These are phyloP conservation scores for Drosophila infuscata DNA, from an alignment of 2,888 invertebrate species.

Conservation along the genomic window DNA sequence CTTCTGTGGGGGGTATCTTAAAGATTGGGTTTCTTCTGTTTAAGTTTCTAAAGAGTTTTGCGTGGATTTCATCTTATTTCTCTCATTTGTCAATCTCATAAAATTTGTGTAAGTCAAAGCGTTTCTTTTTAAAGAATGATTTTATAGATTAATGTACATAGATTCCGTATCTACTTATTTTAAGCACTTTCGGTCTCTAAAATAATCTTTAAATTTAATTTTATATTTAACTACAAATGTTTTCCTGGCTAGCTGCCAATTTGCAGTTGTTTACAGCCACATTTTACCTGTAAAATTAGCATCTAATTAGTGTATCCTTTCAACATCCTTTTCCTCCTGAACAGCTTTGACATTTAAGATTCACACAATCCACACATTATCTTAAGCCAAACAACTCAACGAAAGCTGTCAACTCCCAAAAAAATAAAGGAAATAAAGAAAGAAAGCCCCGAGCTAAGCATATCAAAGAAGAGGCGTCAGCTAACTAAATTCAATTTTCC, in stretches of 20 bases:
- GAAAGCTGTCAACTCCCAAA: slow-evolving; percentile 27
- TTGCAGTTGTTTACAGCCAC: not conserved
- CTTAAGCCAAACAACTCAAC: slow-evolving; percentile 17
- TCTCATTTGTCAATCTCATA: not conserved
- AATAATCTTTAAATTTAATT: not conserved
- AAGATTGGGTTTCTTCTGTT: not conserved
- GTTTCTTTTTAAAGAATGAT: not conserved
- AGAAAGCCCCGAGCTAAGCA: not conserved
- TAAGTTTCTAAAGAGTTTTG: not conserved
- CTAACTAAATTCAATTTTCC: slow-evolving; percentile 11
- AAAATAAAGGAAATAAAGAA: not conserved
- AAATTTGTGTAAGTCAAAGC: too few species aligned
- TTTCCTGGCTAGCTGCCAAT: not conserved
- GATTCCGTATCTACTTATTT: not conserved
- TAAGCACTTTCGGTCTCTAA: not conserved
- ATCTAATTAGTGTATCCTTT: not conserved
- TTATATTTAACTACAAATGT: not conserved
- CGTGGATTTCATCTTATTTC: not conserved
- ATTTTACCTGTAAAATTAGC: not conserved
- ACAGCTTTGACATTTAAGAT: slow-evolving; percentile 1
- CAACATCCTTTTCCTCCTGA: not conserved
- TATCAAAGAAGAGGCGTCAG: slow-evolving; percentile 16
- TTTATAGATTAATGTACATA: not conserved
- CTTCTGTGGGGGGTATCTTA: too few species aligned
- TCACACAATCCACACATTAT: slow-evolving; percentile 28